A percentile compares a stretch with the other conserved stretches of the same genome.
phyloP scores from a whole-genome alignment of 1,140 invertebrate genomes.

The Cotesia typhae region DNA sequence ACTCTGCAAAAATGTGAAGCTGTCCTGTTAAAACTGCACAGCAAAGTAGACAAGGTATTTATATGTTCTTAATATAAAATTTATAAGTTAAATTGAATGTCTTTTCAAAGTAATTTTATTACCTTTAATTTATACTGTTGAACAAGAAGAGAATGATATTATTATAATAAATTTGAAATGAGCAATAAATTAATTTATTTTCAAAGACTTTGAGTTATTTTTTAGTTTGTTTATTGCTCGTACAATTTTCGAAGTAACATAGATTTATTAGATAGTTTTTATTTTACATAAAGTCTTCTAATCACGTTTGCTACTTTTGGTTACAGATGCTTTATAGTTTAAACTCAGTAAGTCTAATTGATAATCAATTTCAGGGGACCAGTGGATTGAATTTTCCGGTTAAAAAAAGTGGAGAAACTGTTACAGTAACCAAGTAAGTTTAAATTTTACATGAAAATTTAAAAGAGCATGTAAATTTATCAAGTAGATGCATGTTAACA shows the following conservation, averaged over 20 bases:
- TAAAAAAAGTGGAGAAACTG: conserved; percentile 33
- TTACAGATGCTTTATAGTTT: conserved; percentile 45
- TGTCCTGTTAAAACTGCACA: conserved; percentile 71
- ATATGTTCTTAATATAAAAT: too few species aligned
- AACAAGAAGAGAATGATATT: too few species aligned
- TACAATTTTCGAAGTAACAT: too few species aligned
- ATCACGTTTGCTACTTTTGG: conserved; percentile 18
- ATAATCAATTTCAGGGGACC: conserved; percentile 53
- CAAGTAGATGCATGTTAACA: not conserved
- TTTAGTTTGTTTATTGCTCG: too few species aligned
- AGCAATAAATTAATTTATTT: too few species aligned
- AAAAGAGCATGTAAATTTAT: not conserved
- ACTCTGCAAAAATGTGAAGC: conserved; percentile 73
- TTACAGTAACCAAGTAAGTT: not conserved
- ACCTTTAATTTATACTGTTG: too few species aligned
- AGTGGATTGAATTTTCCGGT: conserved; percentile 37
- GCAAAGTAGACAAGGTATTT: conserved; percentile 71
- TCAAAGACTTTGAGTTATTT: too few species aligned
- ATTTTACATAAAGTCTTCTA: not conserved
- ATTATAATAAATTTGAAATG: too few species aligned
- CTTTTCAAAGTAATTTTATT: too few species aligned
- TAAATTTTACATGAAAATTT: not conserved
- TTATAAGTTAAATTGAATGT: too few species aligned
- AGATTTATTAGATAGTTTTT: too few species aligned
- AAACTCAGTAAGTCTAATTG: conserved; percentile 50